Conservation (phyloP, 2,797 vertebrate genomes). For the Eleutherodactylus coqui region DNA sequence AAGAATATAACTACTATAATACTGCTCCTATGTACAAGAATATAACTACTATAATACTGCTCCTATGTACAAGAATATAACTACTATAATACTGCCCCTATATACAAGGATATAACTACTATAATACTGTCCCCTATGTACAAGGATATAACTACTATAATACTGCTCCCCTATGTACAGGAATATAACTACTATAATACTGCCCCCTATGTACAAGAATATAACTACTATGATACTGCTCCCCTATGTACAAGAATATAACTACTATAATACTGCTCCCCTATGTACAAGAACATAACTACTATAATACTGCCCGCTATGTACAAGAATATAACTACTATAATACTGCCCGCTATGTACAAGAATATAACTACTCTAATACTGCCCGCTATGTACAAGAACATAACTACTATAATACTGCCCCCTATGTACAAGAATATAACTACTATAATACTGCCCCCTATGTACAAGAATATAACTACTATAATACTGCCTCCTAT, state of each 20-base stretch:
- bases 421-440: background rate
- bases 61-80: background rate
- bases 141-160: slow-evolving; percentile 1
- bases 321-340: too few relatives aligned
- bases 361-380: background rate
- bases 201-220: slow-evolving; percentile 1
- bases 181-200: slow-evolving; percentile 10
- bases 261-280: too few relatives aligned
- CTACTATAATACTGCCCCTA: too few relatives aligned
- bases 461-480: background rate
- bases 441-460: slow-evolving; percentile 11
- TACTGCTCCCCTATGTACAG: background rate
- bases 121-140: too few relatives aligned
- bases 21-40: slow-evolving; percentile 1
- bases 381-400: background rate
- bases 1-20: slow-evolving; percentile 16
- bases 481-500: background rate
- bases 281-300: too few relatives aligned
- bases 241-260: background rate
- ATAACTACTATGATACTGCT: slow-evolving; percentile 1
- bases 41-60: slow-evolving; percentile 9
- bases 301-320: too few relatives aligned
- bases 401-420: slow-evolving; percentile 2
- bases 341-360: too few relatives aligned
- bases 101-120: too few relatives aligned